Evolutionary conservation across 2,888 invertebrate species (phyloP).

Genomic region (Craniophora ligustri): DNA sequence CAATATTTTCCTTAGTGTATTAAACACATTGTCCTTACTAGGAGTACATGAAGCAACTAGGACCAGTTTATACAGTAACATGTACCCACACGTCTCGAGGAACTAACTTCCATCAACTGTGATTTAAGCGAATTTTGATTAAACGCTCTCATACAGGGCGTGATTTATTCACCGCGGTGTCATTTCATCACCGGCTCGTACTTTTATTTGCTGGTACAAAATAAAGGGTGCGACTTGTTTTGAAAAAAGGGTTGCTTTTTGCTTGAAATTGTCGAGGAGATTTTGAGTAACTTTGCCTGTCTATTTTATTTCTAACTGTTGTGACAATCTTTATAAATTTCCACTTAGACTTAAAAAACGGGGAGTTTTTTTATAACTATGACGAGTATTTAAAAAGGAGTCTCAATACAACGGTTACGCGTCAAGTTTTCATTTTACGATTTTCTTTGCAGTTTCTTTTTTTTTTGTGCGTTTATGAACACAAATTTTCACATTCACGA

Average conservation of each 20-base stretch:
- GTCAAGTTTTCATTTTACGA: too few species aligned
- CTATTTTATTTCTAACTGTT: background rate
- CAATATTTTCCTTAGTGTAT: background rate
- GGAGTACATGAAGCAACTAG: constrained; percentile 31
- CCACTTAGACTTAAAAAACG: too few species aligned
- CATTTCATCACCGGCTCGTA: constrained; percentile 35
- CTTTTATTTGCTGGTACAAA: constrained; percentile 33
- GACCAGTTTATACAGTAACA: constrained; percentile 50
- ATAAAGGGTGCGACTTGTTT: constrained; percentile 1
- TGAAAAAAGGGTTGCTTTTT: constrained; percentile 10
- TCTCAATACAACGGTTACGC: too few species aligned
- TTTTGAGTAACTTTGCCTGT: background rate
- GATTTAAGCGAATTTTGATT: constrained; percentile 67
- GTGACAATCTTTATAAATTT: too few species aligned
- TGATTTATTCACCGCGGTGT: constrained; percentile 47
- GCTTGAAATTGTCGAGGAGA: too few species aligned
- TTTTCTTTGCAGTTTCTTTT: too few species aligned
- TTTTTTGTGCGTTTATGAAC: too few species aligned
- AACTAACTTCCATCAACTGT: constrained; percentile 58
- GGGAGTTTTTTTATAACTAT: too few species aligned
- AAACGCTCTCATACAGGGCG: constrained; percentile 50
- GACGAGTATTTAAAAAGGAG: too few species aligned
- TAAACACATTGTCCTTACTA: constrained; percentile 9
- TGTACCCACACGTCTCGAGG: constrained; percentile 49
- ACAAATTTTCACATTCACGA: too few species aligned